phyloP scores from a whole-genome alignment of 2,113 vertebrate species.

The Pygoscelis antarcticus region DNA sequence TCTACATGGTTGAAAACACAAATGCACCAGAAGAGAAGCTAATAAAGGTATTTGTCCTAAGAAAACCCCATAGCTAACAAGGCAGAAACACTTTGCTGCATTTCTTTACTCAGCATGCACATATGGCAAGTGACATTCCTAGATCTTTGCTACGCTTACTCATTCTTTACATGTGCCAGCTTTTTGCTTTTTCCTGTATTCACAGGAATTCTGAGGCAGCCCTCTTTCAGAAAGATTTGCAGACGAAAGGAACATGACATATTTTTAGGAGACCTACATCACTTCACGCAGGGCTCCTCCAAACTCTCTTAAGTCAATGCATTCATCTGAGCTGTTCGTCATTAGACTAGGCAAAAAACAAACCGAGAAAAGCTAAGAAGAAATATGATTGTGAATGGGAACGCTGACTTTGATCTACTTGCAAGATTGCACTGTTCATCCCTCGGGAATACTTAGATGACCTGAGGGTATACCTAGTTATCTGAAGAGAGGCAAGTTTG shows the following conservation, averaged over 20 bases:
- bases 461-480: background rate
- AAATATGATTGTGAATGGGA: background rate
- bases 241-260: background rate
- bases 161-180: background rate
- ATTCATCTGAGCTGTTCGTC: background rate
- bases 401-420: background rate
- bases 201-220: background rate
- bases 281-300: background rate
- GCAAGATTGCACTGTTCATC: background rate
- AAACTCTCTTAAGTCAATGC: background rate
- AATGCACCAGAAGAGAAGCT: background rate
- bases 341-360: background rate
- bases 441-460: background rate
- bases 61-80: background rate
- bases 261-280: background rate
- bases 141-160: background rate
- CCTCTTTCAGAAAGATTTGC: background rate
- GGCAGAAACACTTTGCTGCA: background rate
- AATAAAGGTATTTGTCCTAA: background rate
- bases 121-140: constrained; percentile 4
- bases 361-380: background rate
- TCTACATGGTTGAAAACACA: background rate
- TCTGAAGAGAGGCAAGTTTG: background rate
- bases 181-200: background rate
- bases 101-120: background rate